phyloP scores from a whole-genome alignment of 2,888 invertebrate genomes.

The Catocala nupta region DNA sequence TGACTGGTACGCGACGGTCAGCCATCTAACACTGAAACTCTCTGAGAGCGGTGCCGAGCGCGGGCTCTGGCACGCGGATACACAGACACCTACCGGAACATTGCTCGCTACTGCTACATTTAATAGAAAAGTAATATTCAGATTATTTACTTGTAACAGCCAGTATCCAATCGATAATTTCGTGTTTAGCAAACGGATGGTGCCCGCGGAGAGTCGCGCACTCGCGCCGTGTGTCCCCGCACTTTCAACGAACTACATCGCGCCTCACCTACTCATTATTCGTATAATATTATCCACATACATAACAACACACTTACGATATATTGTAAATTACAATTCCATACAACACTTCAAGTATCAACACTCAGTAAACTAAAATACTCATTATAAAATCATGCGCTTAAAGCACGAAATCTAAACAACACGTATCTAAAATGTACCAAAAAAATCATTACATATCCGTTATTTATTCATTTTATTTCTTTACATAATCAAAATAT shows the following conservation, averaged over 20 bases:
- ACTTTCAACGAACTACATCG: constrained; percentile 38
- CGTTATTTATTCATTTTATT: constrained; percentile 45
- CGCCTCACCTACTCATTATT: constrained; percentile 45
- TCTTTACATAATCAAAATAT: constrained; percentile 47
- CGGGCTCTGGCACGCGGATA: not conserved
- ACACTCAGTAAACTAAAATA: constrained; percentile 75
- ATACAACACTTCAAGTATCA: constrained; percentile 74
- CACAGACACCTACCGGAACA: constrained; percentile 28
- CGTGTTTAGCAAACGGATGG: not conserved
- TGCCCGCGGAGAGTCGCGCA: not conserved
- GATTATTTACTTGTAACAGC: constrained; percentile 17
- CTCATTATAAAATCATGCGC: constrained; percentile 80
- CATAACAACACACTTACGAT: constrained; percentile 53
- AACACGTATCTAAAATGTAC: constrained; percentile 66
- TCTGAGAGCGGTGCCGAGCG: constrained; percentile 8
- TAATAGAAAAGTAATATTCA: constrained; percentile 32
- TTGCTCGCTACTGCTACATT: constrained; percentile 33
- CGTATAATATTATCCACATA: constrained; percentile 56
- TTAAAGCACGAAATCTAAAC: constrained; percentile 80
- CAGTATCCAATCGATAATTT: constrained; percentile 22
- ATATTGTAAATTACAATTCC: constrained; percentile 71
- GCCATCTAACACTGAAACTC: constrained; percentile 64
- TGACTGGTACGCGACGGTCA: constrained; percentile 82
- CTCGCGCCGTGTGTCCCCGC: constrained; percentile 15
- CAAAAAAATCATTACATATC: constrained; percentile 52